Evolutionary conservation across 1,140 invertebrate genomes (phyloP).

Genomic region (Trachymyrmex septentrionalis): DNA sequence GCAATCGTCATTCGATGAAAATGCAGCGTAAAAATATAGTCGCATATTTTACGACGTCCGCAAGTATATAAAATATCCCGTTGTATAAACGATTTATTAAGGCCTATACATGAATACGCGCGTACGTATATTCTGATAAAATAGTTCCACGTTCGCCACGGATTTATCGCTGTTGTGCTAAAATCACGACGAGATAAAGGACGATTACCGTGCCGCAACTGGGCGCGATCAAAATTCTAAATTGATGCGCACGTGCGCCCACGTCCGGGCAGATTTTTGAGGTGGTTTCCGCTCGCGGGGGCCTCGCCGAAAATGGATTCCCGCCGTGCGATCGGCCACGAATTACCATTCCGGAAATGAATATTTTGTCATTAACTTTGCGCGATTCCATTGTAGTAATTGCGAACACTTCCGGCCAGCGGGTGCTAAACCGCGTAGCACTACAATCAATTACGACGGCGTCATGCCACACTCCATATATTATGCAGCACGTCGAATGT

Average conservation of each 20-base stretch:
- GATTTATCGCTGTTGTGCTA: not conserved
- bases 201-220: slow-evolving; percentile 29
- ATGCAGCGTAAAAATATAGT: slow-evolving; percentile 4
- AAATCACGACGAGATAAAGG: slow-evolving; percentile 40
- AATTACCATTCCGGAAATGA: slow-evolving; percentile 80
- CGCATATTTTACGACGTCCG: not conserved
- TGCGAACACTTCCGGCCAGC: slow-evolving; percentile 83
- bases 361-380: slow-evolving; percentile 85
- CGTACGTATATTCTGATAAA: slow-evolving; percentile 1
- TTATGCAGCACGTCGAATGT: slow-evolving; percentile 83
- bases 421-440: slow-evolving; percentile 83
- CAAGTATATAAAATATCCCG: not conserved
- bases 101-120: not conserved
- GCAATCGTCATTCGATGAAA: slow-evolving; percentile 21
- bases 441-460: slow-evolving; percentile 84
- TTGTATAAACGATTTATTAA: not conserved
- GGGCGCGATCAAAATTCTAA: slow-evolving; percentile 63
- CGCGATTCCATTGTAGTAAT: slow-evolving; percentile 83
- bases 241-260: slow-evolving; percentile 31
- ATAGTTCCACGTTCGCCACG: not conserved
- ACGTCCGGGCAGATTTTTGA: slow-evolving; percentile 56
- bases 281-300: slow-evolving; percentile 23
- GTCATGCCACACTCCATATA: slow-evolving; percentile 82
- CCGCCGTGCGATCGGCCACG: slow-evolving; percentile 17
- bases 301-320: slow-evolving; percentile 30